Percentiles rank a stretch among this genome's conserved stretches.
Conservation (phyloP, 1,140 invertebrate genomes). For the Pachyrhynchus sulphureomaculatus region DNA sequence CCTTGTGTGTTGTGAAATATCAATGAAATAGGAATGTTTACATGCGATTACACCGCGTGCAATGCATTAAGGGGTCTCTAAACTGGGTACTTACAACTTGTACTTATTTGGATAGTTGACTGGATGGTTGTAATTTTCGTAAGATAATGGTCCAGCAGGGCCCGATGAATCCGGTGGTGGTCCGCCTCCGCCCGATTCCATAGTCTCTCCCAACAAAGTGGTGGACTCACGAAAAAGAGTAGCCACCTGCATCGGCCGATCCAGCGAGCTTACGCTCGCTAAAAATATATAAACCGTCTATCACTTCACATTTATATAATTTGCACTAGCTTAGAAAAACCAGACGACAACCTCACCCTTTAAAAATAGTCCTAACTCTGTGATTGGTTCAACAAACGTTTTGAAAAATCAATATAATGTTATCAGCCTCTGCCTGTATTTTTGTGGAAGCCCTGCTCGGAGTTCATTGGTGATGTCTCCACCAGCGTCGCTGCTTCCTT, state of each 20-base stretch:
- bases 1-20: not conserved
- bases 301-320: conserved; percentile 43
- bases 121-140: conserved; percentile 49
- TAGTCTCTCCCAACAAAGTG: conserved; percentile 65
- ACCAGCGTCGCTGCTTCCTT: conserved; percentile 48
- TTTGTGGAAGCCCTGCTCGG: conserved; percentile 48
- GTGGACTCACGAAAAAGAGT: conserved; percentile 69
- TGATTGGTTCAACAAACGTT: conserved; percentile 54
- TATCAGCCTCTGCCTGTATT: conserved; percentile 51
- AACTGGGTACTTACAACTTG: conserved; percentile 48
- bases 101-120: conserved; percentile 50
- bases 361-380: conserved; percentile 53
- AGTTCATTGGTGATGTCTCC: conserved; percentile 49
- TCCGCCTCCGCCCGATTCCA: conserved; percentile 54
- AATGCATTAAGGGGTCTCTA: conserved; percentile 19
- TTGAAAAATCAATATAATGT: conserved; percentile 54
- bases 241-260: conserved; percentile 64
- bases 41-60: conserved; percentile 32
- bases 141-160: conserved; percentile 45
- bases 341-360: conserved; percentile 53
- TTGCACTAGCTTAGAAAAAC: conserved; percentile 48
- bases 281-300: conserved; percentile 40
- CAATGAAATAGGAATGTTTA: conserved; percentile 37
- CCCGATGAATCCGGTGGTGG: conserved; percentile 41
- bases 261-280: conserved; percentile 43